These are phyloP conservation scores for Pseudomyrmex dendroicus DNA, from an alignment of 1,140 invertebrate genomes.

Conservation along the genomic window DNA sequence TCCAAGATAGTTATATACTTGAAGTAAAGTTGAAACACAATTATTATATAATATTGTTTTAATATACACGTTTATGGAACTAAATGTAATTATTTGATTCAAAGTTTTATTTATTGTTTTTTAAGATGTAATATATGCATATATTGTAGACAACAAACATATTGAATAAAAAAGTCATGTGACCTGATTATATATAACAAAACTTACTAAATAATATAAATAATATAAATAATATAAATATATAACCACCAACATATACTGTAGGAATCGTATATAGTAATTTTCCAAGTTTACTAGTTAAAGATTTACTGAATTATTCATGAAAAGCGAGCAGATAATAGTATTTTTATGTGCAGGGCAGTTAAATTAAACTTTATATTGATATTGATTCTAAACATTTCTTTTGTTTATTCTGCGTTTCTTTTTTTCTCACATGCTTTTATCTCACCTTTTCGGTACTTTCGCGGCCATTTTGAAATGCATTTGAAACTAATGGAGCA, in stretches of 20 bases:
- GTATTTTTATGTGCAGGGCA: slow-evolving; percentile 48
- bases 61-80: background rate
- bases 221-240: background rate
- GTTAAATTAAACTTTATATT: slow-evolving; percentile 70
- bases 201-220: background rate
- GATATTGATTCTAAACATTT: slow-evolving; percentile 24
- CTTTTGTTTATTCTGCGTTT: background rate
- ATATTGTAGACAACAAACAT: no score
- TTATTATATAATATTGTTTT: background rate
- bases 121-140: slow-evolving; percentile 3
- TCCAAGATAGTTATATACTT: background rate
- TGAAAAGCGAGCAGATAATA: slow-evolving; percentile 39
- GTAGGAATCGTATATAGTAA: background rate
- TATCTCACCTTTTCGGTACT: background rate
- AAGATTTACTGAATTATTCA: slow-evolving; percentile 67
- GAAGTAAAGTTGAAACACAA: background rate
- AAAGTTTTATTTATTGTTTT: background rate
- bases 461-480: no score
- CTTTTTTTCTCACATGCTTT: background rate
- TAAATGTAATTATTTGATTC: slow-evolving; percentile 1
- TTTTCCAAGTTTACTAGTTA: slow-evolving; percentile 37
- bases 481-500: no score
- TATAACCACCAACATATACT: no score
- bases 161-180: background rate
- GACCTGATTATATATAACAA: background rate